Percentiles rank a stretch among this genome's conserved stretches.
These are phyloP conservation scores for Bucorvus abyssinicus DNA, from an alignment of 2,797 vertebrate species.

Conservation along the genomic window DNA sequence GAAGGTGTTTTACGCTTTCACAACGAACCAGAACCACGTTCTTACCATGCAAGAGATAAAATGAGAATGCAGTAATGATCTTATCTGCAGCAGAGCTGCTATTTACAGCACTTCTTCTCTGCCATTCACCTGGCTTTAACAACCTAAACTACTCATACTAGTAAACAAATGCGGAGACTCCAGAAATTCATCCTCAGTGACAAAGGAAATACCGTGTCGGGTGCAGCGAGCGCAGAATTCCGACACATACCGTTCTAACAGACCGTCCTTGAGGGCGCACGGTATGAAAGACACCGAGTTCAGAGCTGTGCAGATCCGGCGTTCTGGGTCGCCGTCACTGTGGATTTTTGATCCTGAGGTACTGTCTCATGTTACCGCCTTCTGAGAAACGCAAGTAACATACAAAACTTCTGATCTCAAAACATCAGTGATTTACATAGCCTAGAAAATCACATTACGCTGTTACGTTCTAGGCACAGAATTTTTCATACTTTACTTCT, in stretches of 20 bases:
- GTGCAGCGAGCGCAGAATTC: background rate
- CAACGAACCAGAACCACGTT: background rate
- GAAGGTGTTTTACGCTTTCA: background rate
- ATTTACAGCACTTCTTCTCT: background rate
- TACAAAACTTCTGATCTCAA: background rate
- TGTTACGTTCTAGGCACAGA: background rate
- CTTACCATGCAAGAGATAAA: background rate
- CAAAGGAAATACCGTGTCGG: background rate
- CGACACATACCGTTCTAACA: background rate
- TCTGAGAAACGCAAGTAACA: background rate
- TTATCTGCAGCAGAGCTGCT: background rate
- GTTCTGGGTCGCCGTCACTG: background rate
- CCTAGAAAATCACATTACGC: background rate
- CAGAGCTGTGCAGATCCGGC: background rate
- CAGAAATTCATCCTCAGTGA: background rate
- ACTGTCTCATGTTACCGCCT: background rate
- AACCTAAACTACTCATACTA: background rate
- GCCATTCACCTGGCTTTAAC: background rate
- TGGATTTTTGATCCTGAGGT: background rate
- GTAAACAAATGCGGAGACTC: background rate
- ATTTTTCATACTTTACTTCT: background rate
- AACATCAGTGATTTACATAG: background rate
- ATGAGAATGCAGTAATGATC: background rate
- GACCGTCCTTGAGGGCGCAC: accelerated
- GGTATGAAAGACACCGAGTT: too few species aligned